Conservation (phyloP, 2,888 invertebrate genomes). For the Temnothorax unifasciatus region DNA sequence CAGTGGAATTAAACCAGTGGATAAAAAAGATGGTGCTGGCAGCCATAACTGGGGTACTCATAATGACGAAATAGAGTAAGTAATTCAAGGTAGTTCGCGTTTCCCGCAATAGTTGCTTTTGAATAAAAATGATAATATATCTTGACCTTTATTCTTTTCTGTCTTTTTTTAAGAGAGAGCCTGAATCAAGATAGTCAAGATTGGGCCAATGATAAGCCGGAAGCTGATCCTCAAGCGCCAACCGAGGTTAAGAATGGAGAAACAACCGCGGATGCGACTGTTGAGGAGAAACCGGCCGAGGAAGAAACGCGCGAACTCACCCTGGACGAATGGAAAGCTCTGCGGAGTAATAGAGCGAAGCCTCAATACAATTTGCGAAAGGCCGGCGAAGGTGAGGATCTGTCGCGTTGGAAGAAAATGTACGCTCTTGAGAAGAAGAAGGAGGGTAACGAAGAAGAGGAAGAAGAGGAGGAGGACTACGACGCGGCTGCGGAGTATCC, state of each 20-base stretch:
- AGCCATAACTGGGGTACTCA: conserved; percentile 98
- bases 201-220: conserved; percentile 87
- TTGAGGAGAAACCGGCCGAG: conserved; percentile 88
- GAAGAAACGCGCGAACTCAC: conserved; percentile 93
- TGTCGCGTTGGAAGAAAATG: conserved; percentile 97
- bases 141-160: background rate
- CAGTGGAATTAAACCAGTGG: conserved; percentile 96
- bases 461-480: conserved; percentile 91
- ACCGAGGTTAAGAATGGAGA: conserved; percentile 81
- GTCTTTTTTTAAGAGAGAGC: conserved; percentile 81
- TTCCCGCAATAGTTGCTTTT: background rate
- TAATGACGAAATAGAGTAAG: conserved; percentile 95
- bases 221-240: conserved; percentile 81
- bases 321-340: conserved; percentile 97
- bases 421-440: conserved; percentile 92
- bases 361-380: conserved; percentile 97
- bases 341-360: conserved; percentile 93
- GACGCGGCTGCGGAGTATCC: conserved; percentile 92
- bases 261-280: conserved; percentile 79
- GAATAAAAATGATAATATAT: background rate
- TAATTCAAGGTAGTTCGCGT: conserved; percentile 30
- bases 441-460: conserved; percentile 89
- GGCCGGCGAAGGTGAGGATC: conserved; percentile 97
- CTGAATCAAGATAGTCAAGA: conserved; percentile 83
- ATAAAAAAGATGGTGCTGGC: conserved; percentile 97